A percentile compares a stretch with the other conserved stretches of the same genome.
Conservation (phyloP, 2,797 vertebrate genomes). For the Acrocephalus scirpaceus region DNA sequence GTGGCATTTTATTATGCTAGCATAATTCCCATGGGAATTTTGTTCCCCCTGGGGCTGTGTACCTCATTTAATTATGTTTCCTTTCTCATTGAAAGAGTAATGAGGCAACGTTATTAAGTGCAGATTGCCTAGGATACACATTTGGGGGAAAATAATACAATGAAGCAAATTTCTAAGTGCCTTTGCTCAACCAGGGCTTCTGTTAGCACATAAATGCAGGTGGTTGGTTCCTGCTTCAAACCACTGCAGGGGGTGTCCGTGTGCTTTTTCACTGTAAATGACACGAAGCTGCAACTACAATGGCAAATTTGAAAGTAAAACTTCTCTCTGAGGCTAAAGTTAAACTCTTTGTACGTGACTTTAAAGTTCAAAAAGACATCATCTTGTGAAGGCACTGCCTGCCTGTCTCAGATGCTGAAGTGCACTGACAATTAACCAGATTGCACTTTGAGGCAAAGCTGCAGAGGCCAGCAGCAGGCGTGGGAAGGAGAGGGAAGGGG, state of each 20-base stretch:
- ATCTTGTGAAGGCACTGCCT: background rate
- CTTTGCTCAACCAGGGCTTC: conserved; percentile 59
- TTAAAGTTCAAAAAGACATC: conserved; percentile 28
- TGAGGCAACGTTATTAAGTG: background rate
- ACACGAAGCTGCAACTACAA: conserved; percentile 28
- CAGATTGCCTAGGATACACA: background rate
- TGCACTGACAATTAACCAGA: conserved; percentile 40
- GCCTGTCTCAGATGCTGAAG: conserved; percentile 5
- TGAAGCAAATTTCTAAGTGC: background rate
- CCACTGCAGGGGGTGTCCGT: conserved; percentile 6
- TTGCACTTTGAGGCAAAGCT: conserved; percentile 21
- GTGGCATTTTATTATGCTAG: background rate
- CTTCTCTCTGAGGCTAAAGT: conserved; percentile 40
- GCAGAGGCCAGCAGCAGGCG: background rate
- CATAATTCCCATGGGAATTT: background rate
- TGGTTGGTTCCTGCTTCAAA: conserved; percentile 48
- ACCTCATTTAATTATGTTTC: background rate
- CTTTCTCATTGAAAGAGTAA: background rate
- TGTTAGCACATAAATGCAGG: conserved; percentile 23
- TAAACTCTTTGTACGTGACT: conserved; percentile 29
- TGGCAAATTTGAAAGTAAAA: conserved; percentile 46
- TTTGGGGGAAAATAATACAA: background rate
- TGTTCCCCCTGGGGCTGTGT: background rate
- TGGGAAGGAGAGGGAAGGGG: background rate
- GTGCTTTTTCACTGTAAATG: background rate